These are phyloP conservation scores for Nephrocerus scutellatus DNA, from an alignment of 2,888 invertebrate species.

Conservation along the genomic window DNA sequence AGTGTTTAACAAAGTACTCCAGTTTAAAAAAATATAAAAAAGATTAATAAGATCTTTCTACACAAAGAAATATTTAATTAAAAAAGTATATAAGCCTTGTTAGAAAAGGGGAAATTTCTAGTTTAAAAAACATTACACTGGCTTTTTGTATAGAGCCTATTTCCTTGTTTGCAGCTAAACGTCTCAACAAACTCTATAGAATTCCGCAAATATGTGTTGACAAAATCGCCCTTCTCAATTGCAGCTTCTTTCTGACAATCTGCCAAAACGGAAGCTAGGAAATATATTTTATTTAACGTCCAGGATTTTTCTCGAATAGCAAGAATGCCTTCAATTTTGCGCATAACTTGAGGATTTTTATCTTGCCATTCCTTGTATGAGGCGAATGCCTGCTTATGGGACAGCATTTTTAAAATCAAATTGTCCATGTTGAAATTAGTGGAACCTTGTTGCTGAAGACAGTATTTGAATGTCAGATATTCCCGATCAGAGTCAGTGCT, in stretches of 20 bases:
- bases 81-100: too few species aligned
- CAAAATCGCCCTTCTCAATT: slow-evolving; percentile 26
- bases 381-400: slow-evolving; percentile 29
- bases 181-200: slow-evolving; percentile 34
- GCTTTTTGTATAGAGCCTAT: slow-evolving; percentile 27
- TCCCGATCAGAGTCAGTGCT: slow-evolving; percentile 41
- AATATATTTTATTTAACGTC: slow-evolving; percentile 33
- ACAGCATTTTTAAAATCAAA: slow-evolving; percentile 32
- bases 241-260: slow-evolving; percentile 28
- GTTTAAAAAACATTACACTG: slow-evolving; percentile 24
- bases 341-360: slow-evolving; percentile 23
- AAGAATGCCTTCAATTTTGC: slow-evolving; percentile 27
- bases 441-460: slow-evolving; percentile 20
- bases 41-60: too few species aligned
- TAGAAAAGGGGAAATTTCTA: too few species aligned
- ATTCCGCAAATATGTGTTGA: slow-evolving; percentile 36
- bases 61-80: too few species aligned
- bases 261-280: slow-evolving; percentile 32
- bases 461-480: slow-evolving; percentile 31
- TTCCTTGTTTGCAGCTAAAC: slow-evolving; percentile 33
- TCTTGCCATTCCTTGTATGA: slow-evolving; percentile 31
- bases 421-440: slow-evolving; percentile 30
- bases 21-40: too few species aligned
- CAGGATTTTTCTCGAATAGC: slow-evolving; percentile 27
- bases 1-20: too few species aligned